phyloP scores from a whole-genome alignment of 2,888 invertebrate genomes.

The Monopis laevigella region DNA sequence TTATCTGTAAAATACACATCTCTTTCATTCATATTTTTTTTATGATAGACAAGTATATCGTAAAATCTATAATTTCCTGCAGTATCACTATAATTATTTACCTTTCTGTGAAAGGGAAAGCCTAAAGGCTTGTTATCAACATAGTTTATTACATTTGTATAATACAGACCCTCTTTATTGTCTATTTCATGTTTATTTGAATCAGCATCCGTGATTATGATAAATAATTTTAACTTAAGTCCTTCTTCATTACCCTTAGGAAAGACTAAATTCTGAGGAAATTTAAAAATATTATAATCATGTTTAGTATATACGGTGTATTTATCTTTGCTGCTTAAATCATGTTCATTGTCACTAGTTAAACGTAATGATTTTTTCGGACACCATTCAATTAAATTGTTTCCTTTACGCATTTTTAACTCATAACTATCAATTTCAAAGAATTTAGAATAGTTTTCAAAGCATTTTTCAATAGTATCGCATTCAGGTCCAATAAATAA shows the following conservation, averaged over 20 bases:
- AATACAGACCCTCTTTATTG: conserved; percentile 16
- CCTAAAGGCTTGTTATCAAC: conserved; percentile 42
- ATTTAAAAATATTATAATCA: conserved; percentile 39
- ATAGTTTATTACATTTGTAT: conserved; percentile 27
- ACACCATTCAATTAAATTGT: conserved; percentile 37
- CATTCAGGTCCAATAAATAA: conserved; percentile 50
- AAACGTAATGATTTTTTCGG: conserved; percentile 33
- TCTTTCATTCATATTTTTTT: conserved; percentile 25
- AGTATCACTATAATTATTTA: conserved; percentile 24
- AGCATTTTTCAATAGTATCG: conserved; percentile 29
- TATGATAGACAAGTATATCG: conserved; percentile 42
- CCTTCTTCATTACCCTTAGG: conserved; percentile 44
- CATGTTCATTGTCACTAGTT: conserved; percentile 31
- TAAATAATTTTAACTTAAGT: conserved; percentile 43
- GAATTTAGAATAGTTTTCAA: conserved; percentile 32
- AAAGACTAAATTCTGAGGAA: conserved; percentile 43
- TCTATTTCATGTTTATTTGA: conserved; percentile 21
- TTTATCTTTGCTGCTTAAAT: conserved; percentile 25
- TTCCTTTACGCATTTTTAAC: conserved; percentile 32
- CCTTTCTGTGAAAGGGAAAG: conserved; percentile 50
- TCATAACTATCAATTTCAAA: conserved; percentile 42
- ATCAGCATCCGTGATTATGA: conserved; percentile 37
- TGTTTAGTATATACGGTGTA: conserved; percentile 20
- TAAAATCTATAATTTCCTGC: conserved; percentile 45
- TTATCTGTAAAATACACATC: conserved; percentile 36